Conservation (phyloP, 2,888 invertebrate species). For the Tinea pellionella region DNA sequence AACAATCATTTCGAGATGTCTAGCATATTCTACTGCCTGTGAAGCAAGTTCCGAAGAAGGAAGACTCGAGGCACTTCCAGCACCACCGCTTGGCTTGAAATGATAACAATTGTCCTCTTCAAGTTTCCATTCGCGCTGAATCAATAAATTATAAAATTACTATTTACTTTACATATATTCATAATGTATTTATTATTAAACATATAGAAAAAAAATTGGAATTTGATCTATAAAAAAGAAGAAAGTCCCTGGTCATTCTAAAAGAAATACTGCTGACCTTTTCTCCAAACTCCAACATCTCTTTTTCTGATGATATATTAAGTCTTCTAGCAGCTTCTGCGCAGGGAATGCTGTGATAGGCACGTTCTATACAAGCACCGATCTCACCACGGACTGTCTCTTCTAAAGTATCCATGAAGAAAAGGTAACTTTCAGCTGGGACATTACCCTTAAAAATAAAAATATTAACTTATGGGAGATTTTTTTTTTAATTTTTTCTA, state of each 20-base stretch:
- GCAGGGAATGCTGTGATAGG: conserved; percentile 89
- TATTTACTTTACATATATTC: background rate
- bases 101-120: conserved; percentile 83
- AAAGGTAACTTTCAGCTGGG: conserved; percentile 94
- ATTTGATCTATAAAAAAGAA: no score
- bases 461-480: background rate
- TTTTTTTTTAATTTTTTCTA: background rate
- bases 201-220: no score
- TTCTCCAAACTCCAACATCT: conserved; percentile 82
- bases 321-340: conserved; percentile 91
- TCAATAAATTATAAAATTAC: background rate
- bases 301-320: conserved; percentile 82
- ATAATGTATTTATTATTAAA: no score
- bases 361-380: conserved; percentile 95
- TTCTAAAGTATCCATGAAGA: conserved; percentile 95
- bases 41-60: conserved; percentile 92
- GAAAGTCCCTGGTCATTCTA: no score
- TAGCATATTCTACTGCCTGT: conserved; percentile 96
- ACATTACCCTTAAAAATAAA: conserved; percentile 80
- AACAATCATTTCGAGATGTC: conserved; percentile 99
- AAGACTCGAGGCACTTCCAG: conserved; percentile 74
- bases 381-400: conserved; percentile 97
- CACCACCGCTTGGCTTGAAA: conserved; percentile 78
- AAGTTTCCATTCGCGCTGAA: conserved; percentile 84
- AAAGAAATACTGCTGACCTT: conserved; percentile 70